Base-by-base conservation (phyloP, 2,113 vertebrate species). In the Gymnocephalus cernua region DNA sequence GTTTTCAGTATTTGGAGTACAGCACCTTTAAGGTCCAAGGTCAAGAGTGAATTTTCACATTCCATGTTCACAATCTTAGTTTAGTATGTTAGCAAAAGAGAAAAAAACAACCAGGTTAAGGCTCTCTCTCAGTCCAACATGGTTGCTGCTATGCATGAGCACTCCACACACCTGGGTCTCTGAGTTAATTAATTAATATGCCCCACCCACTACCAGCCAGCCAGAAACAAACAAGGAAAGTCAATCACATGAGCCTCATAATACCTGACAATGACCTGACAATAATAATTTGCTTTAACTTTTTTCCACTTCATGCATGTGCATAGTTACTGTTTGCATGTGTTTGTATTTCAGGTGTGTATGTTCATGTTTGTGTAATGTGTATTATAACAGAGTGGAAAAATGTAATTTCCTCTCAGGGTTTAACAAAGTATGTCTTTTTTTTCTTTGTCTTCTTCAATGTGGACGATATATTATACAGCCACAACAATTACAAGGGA, bases 121-220 rank as follows among this genome's bases (percentile, higher is more conserved):
- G 25, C 38, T 41, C 6, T 27, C 15, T 66, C 19, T 32, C 32
- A 51, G 54, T 67, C 56, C 71, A 68, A 21, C 54, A 61, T 25
- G 38, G 73, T 44, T 23, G 27, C 21, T 56, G 56, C 48, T 47
- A 29, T 32, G 32, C 32, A 48, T 61, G 47, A 54, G 56, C 32
- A 57, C 72, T 79, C 50, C 76, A 76, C 83, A 76, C 54, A 70
- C 62, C 72, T 19, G 16, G 32, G 29, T 11, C 72, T 63, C 41
- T 15, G 13, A 64, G 65, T 69, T 77, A 62, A 67, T 69, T 77
- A 62, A 67, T 67, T 73, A 56, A 80, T 77, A 68, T 73, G 62
- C 53, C 44, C 51, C 51, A 73, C 54, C 44, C 6, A 44, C 50
- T 57, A 71, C 65, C 59, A 72, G 48, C n/a, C 61, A 76, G 59